Conservation (phyloP, 2,797 vertebrate species). For the Helostoma temminkii region DNA sequence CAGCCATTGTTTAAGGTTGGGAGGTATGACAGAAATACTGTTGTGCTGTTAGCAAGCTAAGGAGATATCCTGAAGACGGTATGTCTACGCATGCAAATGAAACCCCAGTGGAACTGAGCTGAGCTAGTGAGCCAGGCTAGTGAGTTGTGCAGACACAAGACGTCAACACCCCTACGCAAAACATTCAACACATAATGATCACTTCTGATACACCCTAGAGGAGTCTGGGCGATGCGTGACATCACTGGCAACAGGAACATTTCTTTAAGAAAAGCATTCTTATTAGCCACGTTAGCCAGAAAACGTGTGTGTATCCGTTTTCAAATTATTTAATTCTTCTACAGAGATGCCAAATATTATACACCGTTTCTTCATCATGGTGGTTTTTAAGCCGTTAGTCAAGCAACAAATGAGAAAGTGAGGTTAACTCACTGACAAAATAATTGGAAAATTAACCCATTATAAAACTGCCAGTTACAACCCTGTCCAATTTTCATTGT, state of each 20-base stretch:
- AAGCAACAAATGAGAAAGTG: too few species aligned
- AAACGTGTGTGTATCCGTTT: too few species aligned
- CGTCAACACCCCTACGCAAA: background rate
- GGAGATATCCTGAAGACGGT: slow-evolving; percentile 9
- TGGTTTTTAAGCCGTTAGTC: too few species aligned
- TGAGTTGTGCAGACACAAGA: background rate
- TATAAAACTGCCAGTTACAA: background rate
- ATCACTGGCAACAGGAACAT: background rate
- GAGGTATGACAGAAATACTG: slow-evolving; percentile 7
- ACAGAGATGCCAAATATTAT: too few species aligned
- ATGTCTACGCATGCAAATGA: background rate
- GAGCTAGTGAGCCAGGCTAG: background rate
- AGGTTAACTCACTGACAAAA: background rate
- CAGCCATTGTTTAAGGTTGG: background rate
- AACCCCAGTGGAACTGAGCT: slow-evolving; percentile 4
- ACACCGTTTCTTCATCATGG: too few species aligned
- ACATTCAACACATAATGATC: background rate
- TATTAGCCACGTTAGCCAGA: too few species aligned
- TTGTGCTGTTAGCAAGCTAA: background rate
- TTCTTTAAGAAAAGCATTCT: too few species aligned
- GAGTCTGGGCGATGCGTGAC: background rate
- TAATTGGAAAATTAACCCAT: background rate
- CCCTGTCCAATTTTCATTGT: background rate
- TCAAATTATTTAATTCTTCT: too few species aligned
- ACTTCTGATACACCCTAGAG: background rate